Percentiles rank a stretch among this genome's conserved stretches.
These are phyloP conservation scores for Drosophila nannoptera DNA, from an alignment of 1,140 invertebrate species.

Conservation along the genomic window DNA sequence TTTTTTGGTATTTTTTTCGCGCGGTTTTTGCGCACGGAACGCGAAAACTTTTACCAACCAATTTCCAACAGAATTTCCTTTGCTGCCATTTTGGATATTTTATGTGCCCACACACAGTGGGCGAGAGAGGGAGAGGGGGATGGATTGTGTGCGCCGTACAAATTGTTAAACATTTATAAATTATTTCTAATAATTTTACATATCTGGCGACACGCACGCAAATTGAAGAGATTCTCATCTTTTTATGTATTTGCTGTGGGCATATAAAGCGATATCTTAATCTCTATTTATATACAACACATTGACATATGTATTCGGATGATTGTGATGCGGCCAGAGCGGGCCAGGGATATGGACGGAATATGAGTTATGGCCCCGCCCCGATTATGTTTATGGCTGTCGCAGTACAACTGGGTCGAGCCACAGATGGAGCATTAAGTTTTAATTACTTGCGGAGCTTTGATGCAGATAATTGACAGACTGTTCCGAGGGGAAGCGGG, in stretches of 20 bases:
- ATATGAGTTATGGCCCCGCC: conserved; percentile 17
- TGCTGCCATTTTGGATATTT: conserved; percentile 54
- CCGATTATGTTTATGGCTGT: conserved; percentile 34
- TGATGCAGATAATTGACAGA: conserved; percentile 23
- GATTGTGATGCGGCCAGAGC: conserved; percentile 7
- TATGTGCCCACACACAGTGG: conserved; percentile 35
- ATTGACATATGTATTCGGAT: conserved; percentile 15
- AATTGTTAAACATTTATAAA: conserved; percentile 75
- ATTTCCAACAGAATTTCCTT: conserved; percentile 58
- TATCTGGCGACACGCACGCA: conserved; percentile 53
- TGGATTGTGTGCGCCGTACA: conserved; percentile 23
- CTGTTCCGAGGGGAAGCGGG: neutral
- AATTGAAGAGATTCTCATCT: conserved; percentile 35
- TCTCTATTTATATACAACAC: conserved; percentile 32
- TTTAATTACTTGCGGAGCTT: conserved; percentile 23
- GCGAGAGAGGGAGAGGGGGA: conserved; percentile 9
- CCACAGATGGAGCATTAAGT: conserved; percentile 23
- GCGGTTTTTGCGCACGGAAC: conserved; percentile 71
- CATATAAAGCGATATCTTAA: conserved; percentile 17
- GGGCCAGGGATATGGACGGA: conserved; percentile 12
- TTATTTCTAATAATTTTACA: conserved; percentile 71
- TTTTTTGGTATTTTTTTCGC: conserved; percentile 47
- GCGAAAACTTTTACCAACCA: conserved; percentile 46
- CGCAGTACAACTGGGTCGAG: conserved; percentile 17
- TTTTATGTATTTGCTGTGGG: neutral